These are phyloP conservation scores for Melanerpes formicivorus DNA, from an alignment of 2,113 vertebrate species.

Conservation along the genomic window DNA sequence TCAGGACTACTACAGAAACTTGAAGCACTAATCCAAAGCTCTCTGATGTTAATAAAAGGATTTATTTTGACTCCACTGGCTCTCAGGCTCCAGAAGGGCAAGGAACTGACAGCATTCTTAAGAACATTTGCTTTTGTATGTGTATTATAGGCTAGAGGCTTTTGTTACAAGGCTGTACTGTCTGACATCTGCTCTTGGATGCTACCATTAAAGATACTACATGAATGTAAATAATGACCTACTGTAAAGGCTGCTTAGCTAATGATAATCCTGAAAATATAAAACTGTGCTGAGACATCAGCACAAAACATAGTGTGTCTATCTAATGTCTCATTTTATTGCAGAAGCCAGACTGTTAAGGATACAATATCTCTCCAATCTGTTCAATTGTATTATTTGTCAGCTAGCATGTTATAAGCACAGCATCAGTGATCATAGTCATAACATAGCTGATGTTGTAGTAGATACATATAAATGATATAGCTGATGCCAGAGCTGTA, in stretches of 20 bases:
- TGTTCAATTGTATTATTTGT: background rate
- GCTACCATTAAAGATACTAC: background rate
- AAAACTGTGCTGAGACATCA: background rate
- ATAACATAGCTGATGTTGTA: background rate
- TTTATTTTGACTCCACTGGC: background rate
- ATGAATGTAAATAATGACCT: background rate
- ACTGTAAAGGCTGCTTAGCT: background rate
- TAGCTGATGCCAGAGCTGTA: background rate
- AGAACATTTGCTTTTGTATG: background rate
- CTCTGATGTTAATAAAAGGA: background rate
- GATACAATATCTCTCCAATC: background rate
- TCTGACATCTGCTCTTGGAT: background rate
- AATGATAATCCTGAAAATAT: background rate
- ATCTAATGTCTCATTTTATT: background rate
- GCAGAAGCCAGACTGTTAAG: background rate
- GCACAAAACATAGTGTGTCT: background rate
- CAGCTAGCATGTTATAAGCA: background rate
- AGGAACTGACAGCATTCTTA: background rate
- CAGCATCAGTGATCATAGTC: background rate
- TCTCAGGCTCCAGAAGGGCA: background rate
- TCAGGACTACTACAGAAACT: background rate
- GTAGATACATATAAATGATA: background rate
- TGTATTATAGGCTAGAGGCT: background rate
- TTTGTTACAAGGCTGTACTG: background rate
- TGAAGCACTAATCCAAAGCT: background rate